Conservation (phyloP, 1,140 invertebrate genomes). For the Oppia nitens region DNA sequence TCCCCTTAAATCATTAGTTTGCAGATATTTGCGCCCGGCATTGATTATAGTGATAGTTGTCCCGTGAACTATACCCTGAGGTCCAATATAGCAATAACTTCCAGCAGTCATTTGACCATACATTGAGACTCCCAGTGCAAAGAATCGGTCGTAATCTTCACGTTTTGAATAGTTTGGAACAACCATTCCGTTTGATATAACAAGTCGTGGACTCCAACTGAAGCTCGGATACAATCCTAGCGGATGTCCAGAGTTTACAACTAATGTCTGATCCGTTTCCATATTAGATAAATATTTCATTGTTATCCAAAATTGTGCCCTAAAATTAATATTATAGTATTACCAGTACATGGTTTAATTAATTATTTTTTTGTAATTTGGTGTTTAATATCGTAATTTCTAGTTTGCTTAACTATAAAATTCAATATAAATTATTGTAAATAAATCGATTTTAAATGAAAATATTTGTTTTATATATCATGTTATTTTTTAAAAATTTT, state of each 20-base stretch:
- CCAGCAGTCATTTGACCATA: constrained; percentile 43
- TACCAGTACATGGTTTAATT: not conserved
- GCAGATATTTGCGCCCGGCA: constrained; percentile 43
- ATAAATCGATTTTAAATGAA: too few species aligned
- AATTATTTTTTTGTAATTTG: too few species aligned
- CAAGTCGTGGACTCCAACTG: constrained; percentile 35
- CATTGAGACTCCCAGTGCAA: constrained; percentile 46
- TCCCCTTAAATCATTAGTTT: constrained; percentile 34
- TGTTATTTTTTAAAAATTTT: too few species aligned
- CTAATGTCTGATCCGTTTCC: constrained; percentile 42
- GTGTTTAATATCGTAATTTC: too few species aligned
- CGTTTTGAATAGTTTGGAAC: constrained; percentile 46
- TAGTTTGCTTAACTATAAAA: too few species aligned
- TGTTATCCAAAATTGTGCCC: constrained; percentile 39
- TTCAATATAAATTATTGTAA: too few species aligned
- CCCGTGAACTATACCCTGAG: constrained; percentile 52
- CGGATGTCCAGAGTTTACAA: constrained; percentile 49
- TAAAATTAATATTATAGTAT: not conserved
- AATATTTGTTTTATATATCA: too few species aligned
- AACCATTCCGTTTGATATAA: constrained; percentile 52
- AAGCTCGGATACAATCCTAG: constrained; percentile 43
- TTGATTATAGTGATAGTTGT: constrained; percentile 50
- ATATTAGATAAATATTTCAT: constrained; percentile 43
- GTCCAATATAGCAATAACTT: constrained; percentile 51
- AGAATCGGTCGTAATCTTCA: constrained; percentile 35